Evolutionary conservation across 2,888 invertebrate genomes (phyloP).

Genomic region (Epirrhoe alternata): DNA sequence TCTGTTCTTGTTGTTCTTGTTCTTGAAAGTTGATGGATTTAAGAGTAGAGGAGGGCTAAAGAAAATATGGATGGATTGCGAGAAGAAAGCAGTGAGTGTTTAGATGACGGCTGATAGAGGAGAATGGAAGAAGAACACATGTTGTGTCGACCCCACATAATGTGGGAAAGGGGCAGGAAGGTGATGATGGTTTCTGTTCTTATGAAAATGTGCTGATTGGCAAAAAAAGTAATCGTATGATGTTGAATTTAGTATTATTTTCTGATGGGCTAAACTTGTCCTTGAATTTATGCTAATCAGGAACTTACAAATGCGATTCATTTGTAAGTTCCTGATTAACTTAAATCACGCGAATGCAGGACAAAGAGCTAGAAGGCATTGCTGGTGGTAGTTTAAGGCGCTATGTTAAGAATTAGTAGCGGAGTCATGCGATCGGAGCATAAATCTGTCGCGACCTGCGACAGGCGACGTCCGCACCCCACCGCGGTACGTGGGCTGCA

Average conservation of each 20-base stretch:
- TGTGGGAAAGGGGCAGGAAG: no score
- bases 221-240: not conserved
- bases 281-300: no score
- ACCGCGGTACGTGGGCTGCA: slow-evolving; percentile 52
- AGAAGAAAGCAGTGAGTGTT: no score
- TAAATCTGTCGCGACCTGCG: slow-evolving; percentile 65
- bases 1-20: not conserved
- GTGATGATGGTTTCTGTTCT: no score
- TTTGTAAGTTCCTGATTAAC: slow-evolving; percentile 7
- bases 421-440: slow-evolving; percentile 69
- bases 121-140: no score
- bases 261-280: not conserved
- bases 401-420: slow-evolving; percentile 62
- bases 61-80: no score
- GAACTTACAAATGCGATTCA: no score
- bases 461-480: slow-evolving; percentile 44
- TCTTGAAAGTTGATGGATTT: no score
- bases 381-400: slow-evolving; percentile 44
- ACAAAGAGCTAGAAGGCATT: slow-evolving; percentile 18
- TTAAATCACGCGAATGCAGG: slow-evolving; percentile 16
- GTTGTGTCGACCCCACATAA: no score
- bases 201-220: slow-evolving; percentile 12
- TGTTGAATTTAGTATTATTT: not conserved
- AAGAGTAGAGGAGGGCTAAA: no score
- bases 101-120: no score